A percentile compares a stretch with the other conserved stretches of the same genome.
Evolutionary conservation across 2,113 vertebrate genomes (phyloP).

Genomic region (Eretmochelys imbricata): DNA sequence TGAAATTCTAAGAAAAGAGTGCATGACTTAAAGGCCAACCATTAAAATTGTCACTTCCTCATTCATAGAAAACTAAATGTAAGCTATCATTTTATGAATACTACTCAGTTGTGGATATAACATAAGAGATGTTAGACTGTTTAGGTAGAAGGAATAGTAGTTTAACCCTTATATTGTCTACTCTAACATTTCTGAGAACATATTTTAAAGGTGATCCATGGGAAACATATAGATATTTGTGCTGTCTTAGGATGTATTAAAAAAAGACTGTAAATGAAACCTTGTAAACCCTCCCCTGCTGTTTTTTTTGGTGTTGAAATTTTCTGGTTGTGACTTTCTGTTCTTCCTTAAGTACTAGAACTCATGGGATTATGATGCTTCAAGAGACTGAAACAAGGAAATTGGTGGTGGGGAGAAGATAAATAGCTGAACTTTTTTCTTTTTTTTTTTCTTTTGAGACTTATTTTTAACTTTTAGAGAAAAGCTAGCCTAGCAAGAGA

Average conservation of each 20-base stretch:
- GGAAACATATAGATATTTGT: neutral
- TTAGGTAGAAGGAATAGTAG: too few species aligned
- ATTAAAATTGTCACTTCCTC: neutral
- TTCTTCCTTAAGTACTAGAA: neutral
- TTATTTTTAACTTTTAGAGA: neutral
- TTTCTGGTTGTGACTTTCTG: neutral
- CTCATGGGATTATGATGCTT: neutral
- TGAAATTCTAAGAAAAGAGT: neutral
- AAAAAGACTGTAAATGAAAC: neutral
- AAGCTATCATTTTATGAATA: neutral
- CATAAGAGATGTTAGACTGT: too few species aligned
- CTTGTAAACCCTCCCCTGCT: neutral
- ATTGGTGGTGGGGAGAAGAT: neutral
- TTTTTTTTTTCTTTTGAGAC: neutral
- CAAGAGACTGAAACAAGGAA: neutral
- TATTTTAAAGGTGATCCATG: neutral
- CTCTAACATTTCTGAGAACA: neutral
- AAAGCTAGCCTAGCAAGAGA: neutral
- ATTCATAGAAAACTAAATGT: neutral
- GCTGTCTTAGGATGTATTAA: neutral
- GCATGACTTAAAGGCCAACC: neutral
- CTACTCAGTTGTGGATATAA: neutral
- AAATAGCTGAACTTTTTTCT: neutral
- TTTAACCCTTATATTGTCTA: too few species aligned
- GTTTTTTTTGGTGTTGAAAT: neutral